Percentiles rank a stretch among this genome's conserved stretches.
Evolutionary conservation across 2,113 vertebrate species (phyloP).

Genomic region (Aldabrachelys gigantea): DNA sequence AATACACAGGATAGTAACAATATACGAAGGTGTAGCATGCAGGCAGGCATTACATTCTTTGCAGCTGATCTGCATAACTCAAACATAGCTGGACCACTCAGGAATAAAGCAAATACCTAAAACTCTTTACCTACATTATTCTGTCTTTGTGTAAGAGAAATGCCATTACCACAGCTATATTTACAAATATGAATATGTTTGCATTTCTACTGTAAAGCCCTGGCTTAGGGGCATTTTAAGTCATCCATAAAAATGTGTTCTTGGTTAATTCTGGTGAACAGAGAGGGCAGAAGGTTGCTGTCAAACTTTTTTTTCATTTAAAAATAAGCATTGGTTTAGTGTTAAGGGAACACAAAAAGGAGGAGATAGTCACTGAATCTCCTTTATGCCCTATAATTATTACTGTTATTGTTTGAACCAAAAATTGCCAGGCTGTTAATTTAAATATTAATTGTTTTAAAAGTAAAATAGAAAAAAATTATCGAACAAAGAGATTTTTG

Average conservation of each 20-base stretch:
- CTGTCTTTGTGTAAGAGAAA: neutral
- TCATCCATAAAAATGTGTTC: conserved; percentile 24
- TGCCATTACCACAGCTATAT: neutral
- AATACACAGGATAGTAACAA: neutral
- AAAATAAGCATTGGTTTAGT: neutral
- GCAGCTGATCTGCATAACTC: neutral
- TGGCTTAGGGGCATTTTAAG: conserved; percentile 19
- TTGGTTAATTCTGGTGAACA: conserved; percentile 5
- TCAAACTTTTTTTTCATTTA: neutral
- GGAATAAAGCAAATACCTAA: neutral
- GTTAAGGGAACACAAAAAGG: neutral
- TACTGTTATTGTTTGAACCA: neutral
- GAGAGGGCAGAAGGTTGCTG: neutral
- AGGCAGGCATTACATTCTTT: neutral
- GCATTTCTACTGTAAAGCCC: conserved; percentile 36
- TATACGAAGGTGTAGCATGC: neutral
- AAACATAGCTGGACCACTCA: neutral
- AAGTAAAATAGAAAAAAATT: neutral
- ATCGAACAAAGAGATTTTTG: neutral
- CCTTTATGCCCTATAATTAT: neutral
- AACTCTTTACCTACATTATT: neutral
- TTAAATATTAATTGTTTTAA: neutral
- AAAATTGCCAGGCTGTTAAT: neutral
- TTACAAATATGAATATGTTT: conserved; percentile 22
- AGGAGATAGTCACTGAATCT: neutral